Percentiles rank a stretch among this genome's conserved stretches.
phyloP scores from a whole-genome alignment of 2,113 vertebrate genomes.

The Indri indri region DNA sequence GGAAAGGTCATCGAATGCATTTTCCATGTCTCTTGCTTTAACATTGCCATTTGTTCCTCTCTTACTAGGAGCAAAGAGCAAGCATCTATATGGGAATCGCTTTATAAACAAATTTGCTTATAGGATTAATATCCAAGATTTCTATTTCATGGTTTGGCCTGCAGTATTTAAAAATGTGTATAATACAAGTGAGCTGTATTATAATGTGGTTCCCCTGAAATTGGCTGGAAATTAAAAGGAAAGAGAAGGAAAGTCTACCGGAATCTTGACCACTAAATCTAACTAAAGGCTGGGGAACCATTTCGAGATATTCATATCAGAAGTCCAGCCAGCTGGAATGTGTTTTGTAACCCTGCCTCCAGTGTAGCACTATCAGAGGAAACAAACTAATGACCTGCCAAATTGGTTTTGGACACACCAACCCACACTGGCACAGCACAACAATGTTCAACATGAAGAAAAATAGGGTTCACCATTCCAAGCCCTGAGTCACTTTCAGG shows the following conservation, averaged over 20 bases:
- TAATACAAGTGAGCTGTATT: background rate
- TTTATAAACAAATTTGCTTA: background rate
- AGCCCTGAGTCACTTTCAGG: background rate
- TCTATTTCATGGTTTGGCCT: background rate
- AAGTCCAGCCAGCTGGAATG: constrained; percentile 72
- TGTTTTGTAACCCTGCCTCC: constrained; percentile 53
- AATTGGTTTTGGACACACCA: constrained; percentile 60
- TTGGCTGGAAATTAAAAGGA: constrained; percentile 57
- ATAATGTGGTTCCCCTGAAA: constrained; percentile 6
- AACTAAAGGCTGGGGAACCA: constrained; percentile 31
- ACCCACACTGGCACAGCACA: background rate
- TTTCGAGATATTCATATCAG: constrained; percentile 54
- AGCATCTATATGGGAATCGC: background rate
- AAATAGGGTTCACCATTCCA: constrained; percentile 55
- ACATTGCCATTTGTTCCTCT: background rate
- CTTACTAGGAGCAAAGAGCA: background rate
- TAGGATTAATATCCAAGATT: constrained; percentile 7
- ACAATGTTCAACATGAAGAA: constrained; percentile 41
- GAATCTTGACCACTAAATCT: constrained; percentile 52
- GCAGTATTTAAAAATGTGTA: background rate
- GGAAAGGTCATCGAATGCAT: background rate
- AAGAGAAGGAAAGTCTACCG: constrained; percentile 36
- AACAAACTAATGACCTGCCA: constrained; percentile 67
- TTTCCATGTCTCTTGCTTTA: background rate
- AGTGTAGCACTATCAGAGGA: constrained; percentile 69